These are phyloP conservation scores for Hycleus cichorii DNA, from an alignment of 1,140 invertebrate genomes.

Conservation along the genomic window DNA sequence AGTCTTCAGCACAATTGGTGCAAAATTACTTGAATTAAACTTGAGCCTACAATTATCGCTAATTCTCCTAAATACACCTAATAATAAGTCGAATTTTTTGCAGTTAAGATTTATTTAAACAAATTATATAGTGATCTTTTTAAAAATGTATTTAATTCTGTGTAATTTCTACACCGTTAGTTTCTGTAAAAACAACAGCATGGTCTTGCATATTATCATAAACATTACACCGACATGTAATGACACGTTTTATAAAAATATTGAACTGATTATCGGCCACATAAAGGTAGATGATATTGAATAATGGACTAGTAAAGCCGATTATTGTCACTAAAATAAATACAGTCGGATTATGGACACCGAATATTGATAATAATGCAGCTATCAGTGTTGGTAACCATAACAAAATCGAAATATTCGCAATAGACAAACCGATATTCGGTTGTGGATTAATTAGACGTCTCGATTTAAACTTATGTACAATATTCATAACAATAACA, in stretches of 20 bases:
- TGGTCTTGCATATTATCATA: constrained; percentile 7
- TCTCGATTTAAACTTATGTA: too few species aligned
- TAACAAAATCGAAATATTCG: background rate
- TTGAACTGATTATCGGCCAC: background rate
- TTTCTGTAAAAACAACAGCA: constrained; percentile 6
- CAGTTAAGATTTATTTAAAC: too few species aligned
- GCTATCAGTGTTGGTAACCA: background rate
- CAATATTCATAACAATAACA: constrained; percentile 3
- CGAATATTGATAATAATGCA: background rate
- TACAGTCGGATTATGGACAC: background rate
- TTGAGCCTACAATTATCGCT: too few species aligned
- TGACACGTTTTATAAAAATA: constrained; percentile 1
- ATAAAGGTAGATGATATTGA: constrained; percentile 1
- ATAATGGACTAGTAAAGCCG: constrained; percentile 1
- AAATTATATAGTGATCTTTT: too few species aligned
- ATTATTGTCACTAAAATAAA: background rate
- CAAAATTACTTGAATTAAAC: too few species aligned
- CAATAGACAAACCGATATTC: background rate
- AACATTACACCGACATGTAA: constrained; percentile 7
- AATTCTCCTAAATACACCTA: too few species aligned
- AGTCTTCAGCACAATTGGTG: too few species aligned
- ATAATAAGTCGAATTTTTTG: too few species aligned
- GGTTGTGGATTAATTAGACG: too few species aligned
- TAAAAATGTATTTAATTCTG: background rate
- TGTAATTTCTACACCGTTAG: constrained; percentile 3